Percentiles rank a stretch among this genome's conserved stretches.
These are phyloP conservation scores for Azorinus chamasolen DNA, from an alignment of 2,888 invertebrate species.

Conservation along the genomic window DNA sequence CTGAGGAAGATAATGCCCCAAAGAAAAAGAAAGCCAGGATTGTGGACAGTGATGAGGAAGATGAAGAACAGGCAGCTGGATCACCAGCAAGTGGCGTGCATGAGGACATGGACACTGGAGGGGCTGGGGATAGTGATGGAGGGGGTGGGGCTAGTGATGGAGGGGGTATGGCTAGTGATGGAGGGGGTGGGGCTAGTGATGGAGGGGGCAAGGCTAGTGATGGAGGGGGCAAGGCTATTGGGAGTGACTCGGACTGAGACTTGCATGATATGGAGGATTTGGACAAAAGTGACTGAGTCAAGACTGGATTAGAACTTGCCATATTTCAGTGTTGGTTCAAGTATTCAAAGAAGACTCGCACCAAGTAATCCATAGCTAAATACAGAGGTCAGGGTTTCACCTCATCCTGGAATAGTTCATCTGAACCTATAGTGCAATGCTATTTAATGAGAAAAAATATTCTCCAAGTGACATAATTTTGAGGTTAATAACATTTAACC, in stretches of 20 bases:
- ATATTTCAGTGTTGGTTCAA: too few relatives aligned
- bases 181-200: constrained; percentile 44
- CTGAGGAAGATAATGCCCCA: constrained; percentile 74
- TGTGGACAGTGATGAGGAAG: constrained; percentile 78
- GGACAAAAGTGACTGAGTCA: too few relatives aligned
- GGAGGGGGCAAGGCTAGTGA: constrained; percentile 43
- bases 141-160: constrained; percentile 36
- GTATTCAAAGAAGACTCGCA: too few relatives aligned
- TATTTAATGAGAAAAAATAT: too few relatives aligned
- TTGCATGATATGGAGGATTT: too few relatives aligned
- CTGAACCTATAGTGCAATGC: too few relatives aligned
- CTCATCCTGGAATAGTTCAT: too few relatives aligned
- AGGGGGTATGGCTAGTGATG: constrained; percentile 37
- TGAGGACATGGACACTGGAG: constrained; percentile 49
- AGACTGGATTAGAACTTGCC: too few relatives aligned
- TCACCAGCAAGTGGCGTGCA: constrained; percentile 24
- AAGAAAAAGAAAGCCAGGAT: constrained; percentile 80
- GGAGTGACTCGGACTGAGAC: constrained; percentile 48
- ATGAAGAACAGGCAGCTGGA: constrained; percentile 61
- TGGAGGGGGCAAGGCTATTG: constrained; percentile 38
- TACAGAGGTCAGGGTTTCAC: too few relatives aligned
- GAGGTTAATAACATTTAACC: too few relatives aligned
- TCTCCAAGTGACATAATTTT: too few relatives aligned
- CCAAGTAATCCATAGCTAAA: too few relatives aligned
- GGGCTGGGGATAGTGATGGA: constrained; percentile 44